A percentile compares a stretch with the other conserved stretches of the same genome.
Evolutionary conservation across 2,113 vertebrate species (phyloP).

Genomic region (Prochilodus magdalenae): DNA sequence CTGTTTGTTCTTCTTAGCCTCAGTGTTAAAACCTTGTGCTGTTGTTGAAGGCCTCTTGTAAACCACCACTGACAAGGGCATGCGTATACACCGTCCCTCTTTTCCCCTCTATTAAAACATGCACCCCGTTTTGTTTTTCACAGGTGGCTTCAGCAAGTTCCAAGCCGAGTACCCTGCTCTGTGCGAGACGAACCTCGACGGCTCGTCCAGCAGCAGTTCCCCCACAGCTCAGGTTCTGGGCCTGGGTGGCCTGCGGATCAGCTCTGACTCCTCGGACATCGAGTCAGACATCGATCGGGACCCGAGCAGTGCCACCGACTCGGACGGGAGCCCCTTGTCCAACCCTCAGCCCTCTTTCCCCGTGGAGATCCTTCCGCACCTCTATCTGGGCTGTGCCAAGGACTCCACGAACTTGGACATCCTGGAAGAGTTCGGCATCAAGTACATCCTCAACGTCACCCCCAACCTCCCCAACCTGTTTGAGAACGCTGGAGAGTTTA

Average conservation of each 20-base stretch:
- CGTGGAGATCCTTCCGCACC: conserved; percentile 88
- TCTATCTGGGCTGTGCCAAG: conserved; percentile 93
- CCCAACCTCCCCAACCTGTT: conserved; percentile 98
- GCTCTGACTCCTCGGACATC: conserved; percentile 81
- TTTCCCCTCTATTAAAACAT: background rate
- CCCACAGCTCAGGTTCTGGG: conserved; percentile 81
- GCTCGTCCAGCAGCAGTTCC: conserved; percentile 75
- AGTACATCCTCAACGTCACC: conserved; percentile 98
- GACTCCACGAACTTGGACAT: conserved; percentile 98
- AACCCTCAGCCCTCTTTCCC: conserved; percentile 83
- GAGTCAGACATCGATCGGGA: conserved; percentile 86
- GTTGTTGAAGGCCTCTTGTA: background rate
- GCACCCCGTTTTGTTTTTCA: background rate
- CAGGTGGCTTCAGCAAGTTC: conserved; percentile 90
- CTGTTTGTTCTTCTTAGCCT: too few species aligned
- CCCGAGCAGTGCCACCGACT: conserved; percentile 79
- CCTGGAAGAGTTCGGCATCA: conserved; percentile 97
- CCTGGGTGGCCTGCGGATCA: conserved; percentile 83
- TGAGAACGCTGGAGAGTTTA: conserved; percentile 96
- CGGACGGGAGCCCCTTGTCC: conserved; percentile 79
- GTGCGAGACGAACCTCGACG: conserved; percentile 84
- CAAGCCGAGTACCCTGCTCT: conserved; percentile 85
- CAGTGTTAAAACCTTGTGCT: background rate
- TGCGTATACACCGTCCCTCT: background rate
- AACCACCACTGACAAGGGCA: background rate